Conservation (phyloP, 2,888 invertebrate species). For the Liposcelis brunnea region DNA sequence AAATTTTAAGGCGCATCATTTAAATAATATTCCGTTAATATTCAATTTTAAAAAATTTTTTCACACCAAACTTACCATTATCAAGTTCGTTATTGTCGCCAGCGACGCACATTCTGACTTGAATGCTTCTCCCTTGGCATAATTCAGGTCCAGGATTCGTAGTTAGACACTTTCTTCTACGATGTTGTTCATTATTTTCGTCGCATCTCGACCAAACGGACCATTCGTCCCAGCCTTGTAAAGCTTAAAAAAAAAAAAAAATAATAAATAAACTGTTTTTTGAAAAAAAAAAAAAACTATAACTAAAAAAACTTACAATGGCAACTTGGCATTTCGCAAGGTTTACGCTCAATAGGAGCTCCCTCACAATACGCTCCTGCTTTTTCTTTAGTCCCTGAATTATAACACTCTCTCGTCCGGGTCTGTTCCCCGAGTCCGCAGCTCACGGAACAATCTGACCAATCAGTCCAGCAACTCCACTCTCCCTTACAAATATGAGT, state of each 20-base stretch:
- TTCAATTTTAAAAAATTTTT: no score
- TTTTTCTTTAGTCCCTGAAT: constrained; percentile 19
- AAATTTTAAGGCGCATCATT: no score
- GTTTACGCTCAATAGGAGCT: constrained; percentile 42
- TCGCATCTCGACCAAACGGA: constrained; percentile 51
- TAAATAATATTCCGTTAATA: no score
- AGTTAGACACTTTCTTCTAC: constrained; percentile 46
- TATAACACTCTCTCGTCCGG: constrained; percentile 46
- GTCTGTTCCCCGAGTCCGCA: constrained; percentile 53
- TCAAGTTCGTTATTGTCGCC: not conserved
- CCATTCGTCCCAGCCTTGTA: constrained; percentile 61
- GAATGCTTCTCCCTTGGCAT: constrained; percentile 50
- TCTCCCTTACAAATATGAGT: constrained; percentile 51
- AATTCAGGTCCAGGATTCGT: constrained; percentile 35
- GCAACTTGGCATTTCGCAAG: constrained; percentile 52
- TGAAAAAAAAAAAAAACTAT: no score
- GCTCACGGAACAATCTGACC: constrained; percentile 58
- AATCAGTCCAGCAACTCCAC: constrained; percentile 79
- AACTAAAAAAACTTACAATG: constrained; percentile 38
- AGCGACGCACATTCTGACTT: constrained; percentile 43
- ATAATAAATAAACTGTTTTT: not conserved
- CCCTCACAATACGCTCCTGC: constrained; percentile 36
- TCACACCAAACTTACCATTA: no score
- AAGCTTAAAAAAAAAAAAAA: constrained; percentile 28
- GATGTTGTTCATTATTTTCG: constrained; percentile 43